These are phyloP conservation scores for Karalla daura DNA, from an alignment of 2,797 vertebrate genomes.

Conservation along the genomic window DNA sequence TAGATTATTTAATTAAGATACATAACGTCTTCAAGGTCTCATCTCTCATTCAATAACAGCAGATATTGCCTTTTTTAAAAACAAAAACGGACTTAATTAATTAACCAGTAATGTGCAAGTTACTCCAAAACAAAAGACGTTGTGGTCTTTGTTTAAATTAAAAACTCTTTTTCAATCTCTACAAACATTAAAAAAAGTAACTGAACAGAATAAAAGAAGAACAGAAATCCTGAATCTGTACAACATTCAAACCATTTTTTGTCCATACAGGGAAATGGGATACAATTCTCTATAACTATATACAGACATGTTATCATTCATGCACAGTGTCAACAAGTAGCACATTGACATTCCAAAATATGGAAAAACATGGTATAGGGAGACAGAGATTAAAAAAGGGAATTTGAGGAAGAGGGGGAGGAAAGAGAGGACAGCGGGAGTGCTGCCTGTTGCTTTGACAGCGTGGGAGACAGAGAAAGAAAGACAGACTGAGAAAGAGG, in stretches of 20 bases:
- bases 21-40: conserved; percentile 69
- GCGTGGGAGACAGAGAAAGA: conserved; percentile 42
- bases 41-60: conserved; percentile 82
- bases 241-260: conserved; percentile 81
- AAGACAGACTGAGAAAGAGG: conserved; percentile 31
- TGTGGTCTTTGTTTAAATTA: conserved; percentile 52
- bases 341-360: conserved; percentile 94
- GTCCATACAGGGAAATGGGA: conserved; percentile 81
- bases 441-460: conserved; percentile 65
- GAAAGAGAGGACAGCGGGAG: conserved; percentile 47
- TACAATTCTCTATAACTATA: conserved; percentile 86
- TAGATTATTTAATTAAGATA: conserved; percentile 79
- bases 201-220: conserved; percentile 46
- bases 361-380: conserved; percentile 80
- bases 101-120: conserved; percentile 79
- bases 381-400: conserved; percentile 49
- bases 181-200: conserved; percentile 51
- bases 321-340: conserved; percentile 96
- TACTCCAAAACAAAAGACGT: conserved; percentile 58
- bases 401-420: conserved; percentile 29
- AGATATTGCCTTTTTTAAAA: conserved; percentile 86
- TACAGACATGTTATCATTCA: conserved; percentile 96
- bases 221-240: conserved; percentile 78
- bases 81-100: conserved; percentile 29
- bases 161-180: conserved; percentile 65